Evolutionary conservation across 2,113 vertebrate species (phyloP).

Genomic region (Apodemus sylvaticus): DNA sequence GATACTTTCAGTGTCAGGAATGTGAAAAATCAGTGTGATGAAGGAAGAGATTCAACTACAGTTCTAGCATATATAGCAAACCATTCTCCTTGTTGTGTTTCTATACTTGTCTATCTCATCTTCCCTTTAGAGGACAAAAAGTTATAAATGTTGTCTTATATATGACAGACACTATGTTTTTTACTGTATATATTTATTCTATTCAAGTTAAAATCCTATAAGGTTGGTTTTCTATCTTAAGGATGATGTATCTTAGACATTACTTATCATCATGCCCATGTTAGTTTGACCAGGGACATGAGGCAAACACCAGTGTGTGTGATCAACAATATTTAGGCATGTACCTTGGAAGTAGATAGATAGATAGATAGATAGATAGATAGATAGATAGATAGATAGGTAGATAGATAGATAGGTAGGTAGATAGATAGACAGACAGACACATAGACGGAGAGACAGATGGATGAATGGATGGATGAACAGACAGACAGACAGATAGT

Average conservation of each 20-base stretch:
- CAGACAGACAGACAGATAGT: background rate
- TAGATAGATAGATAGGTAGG: background rate
- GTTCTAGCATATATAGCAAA: background rate
- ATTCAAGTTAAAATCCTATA: background rate
- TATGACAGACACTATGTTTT: background rate
- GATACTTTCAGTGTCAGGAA: slow-evolving; percentile 41
- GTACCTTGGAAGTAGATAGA: background rate
- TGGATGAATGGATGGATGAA: background rate
- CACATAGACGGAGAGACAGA: background rate
- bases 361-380: background rate
- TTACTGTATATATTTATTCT: background rate
- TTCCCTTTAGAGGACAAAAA: background rate
- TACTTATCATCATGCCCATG: too few relatives aligned
- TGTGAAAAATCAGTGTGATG: background rate
- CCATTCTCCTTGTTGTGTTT: background rate
- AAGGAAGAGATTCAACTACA: slow-evolving; percentile 13
- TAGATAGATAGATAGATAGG: background rate
- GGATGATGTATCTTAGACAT: background rate
- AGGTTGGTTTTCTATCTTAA: background rate
- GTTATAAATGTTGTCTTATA: background rate
- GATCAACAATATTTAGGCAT: background rate
- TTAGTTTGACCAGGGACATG: too few relatives aligned
- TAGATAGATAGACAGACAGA: background rate
- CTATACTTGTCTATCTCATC: background rate
- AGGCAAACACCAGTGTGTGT: background rate